Conservation (phyloP, 2,797 vertebrate genomes). For the Rallus crepitans region DNA sequence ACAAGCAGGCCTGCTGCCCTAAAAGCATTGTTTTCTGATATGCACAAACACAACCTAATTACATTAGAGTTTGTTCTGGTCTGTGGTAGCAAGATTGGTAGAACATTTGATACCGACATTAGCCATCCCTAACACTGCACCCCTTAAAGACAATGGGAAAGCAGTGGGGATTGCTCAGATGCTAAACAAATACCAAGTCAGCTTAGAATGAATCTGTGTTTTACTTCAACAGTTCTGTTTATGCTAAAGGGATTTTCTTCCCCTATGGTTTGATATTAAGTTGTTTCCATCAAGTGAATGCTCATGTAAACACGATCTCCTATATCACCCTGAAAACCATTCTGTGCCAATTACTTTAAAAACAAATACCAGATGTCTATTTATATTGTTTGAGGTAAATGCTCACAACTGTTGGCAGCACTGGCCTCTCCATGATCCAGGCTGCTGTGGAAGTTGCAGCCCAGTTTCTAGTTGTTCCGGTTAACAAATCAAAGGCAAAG, state of each 20-base stretch:
- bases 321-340: conserved; percentile 62
- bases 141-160: not conserved
- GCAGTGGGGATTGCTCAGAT: not conserved
- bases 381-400: conserved; percentile 63
- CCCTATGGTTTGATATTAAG: conserved; percentile 47
- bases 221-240: conserved; percentile 69
- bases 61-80: not conserved
- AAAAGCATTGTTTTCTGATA: not conserved
- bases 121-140: not conserved
- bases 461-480: not conserved
- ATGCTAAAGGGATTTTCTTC: conserved; percentile 37
- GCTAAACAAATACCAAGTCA: conserved; percentile 56
- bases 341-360: conserved; percentile 64
- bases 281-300: conserved; percentile 69
- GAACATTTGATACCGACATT: not conserved
- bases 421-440: not conserved
- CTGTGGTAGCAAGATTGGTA: not conserved
- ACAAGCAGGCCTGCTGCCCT: not conserved
- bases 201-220: conserved; percentile 45
- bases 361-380: conserved; percentile 59
- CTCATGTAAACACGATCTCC: conserved; percentile 70
- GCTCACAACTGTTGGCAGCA: not conserved
- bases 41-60: not conserved
- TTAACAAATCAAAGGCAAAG: not conserved
- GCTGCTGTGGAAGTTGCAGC: not conserved